A percentile compares a stretch with the other conserved stretches of the same genome.
phyloP scores from a whole-genome alignment of 2,888 invertebrate species.

The Drosophila ustulata region DNA sequence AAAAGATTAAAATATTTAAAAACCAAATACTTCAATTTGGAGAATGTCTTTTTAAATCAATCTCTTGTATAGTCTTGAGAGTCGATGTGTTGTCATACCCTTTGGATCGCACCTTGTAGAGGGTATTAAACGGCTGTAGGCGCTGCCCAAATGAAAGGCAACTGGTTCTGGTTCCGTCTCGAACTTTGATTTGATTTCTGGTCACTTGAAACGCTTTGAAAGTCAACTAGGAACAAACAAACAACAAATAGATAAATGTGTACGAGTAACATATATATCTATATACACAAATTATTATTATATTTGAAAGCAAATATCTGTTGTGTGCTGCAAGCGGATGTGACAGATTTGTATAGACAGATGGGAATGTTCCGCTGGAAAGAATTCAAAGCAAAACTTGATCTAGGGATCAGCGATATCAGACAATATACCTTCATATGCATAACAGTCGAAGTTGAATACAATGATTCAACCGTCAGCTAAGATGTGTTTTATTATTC shows the following conservation, averaged over 20 bases:
- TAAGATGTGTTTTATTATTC: constrained; percentile 52
- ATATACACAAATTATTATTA: constrained; percentile 7
- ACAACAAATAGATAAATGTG: constrained; percentile 3
- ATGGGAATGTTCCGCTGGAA: constrained; percentile 8
- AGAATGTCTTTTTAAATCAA: too few species aligned
- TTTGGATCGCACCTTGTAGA: neutral
- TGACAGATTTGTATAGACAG: constrained; percentile 18
- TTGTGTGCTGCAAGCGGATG: constrained; percentile 40
- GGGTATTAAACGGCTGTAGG: constrained; percentile 23
- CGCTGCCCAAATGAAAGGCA: constrained; percentile 69
- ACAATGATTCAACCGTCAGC: constrained; percentile 46
- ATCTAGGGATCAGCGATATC: constrained; percentile 35
- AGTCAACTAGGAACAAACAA: constrained; percentile 43
- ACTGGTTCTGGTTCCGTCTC: constrained; percentile 60
- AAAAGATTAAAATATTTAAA: too few species aligned
- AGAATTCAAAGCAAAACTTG: constrained; percentile 7
- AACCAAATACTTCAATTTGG: too few species aligned
- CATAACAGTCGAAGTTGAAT: constrained; percentile 18
- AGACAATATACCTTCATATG: constrained; percentile 64
- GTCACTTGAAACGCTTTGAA: constrained; percentile 44
- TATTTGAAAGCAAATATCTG: constrained; percentile 37
- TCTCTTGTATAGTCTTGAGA: neutral
- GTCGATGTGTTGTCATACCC: neutral
- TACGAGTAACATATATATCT: constrained; percentile 4
- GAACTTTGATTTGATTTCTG: constrained; percentile 46